Evolutionary conservation across 1,140 invertebrate species (phyloP).

Genomic region (Mactra quadrangularis): DNA sequence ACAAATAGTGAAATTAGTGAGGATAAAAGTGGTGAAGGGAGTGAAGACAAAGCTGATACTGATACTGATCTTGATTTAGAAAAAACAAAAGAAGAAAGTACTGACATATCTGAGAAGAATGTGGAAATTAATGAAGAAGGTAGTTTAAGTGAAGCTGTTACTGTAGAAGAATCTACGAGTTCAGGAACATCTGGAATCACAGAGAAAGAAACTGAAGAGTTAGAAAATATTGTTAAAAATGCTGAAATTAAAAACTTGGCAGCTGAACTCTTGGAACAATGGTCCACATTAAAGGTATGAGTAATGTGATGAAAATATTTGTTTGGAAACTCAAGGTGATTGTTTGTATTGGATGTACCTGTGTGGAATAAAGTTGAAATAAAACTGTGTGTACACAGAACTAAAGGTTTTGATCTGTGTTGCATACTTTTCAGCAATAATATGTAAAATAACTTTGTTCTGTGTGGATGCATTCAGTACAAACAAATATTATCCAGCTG

Average conservation of each 20-base stretch:
- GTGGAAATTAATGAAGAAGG: conserved; percentile 29
- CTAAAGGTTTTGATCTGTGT: no score
- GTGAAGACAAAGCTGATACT: conserved; percentile 8
- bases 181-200: conserved; percentile 15
- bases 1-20: conserved; percentile 9
- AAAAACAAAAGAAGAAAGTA: conserved; percentile 7
- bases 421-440: no score
- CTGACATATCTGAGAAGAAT: conserved; percentile 9
- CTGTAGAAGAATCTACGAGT: neutral
- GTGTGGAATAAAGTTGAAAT: no score
- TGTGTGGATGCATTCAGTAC: no score
- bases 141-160: conserved; percentile 32
- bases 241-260: conserved; percentile 83
- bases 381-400: no score
- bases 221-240: conserved; percentile 37
- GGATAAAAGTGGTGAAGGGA: neutral
- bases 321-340: no score
- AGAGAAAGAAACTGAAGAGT: conserved; percentile 34
- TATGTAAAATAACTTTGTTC: no score
- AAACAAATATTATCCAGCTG: no score
- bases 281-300: conserved; percentile 89
- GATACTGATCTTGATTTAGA: neutral
- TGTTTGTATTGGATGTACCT: no score
- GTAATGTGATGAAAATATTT: no score
- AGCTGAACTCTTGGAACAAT: conserved; percentile 88